Evolutionary conservation across 2,113 vertebrate genomes (phyloP).

Genomic region (Cyanocitta stelleri): DNA sequence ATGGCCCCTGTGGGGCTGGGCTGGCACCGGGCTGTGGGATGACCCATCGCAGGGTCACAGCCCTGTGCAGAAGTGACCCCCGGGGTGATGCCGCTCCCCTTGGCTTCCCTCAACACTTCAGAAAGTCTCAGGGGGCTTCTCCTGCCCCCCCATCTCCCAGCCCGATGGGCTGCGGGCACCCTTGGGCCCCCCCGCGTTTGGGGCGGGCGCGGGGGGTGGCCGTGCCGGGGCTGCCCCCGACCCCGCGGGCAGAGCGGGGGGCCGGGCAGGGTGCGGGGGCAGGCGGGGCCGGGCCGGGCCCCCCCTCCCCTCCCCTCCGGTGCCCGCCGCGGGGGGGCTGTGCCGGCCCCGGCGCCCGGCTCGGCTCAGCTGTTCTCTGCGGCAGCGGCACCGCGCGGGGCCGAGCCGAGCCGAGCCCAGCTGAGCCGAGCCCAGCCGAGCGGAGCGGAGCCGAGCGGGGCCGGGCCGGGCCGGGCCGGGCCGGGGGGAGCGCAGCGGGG

Average conservation of each 20-base stretch:
- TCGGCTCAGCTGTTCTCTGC: too few species aligned
- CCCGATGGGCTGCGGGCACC: not conserved
- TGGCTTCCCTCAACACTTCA: rapidly evolving
- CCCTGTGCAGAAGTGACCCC: not conserved
- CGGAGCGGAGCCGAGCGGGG: too few species aligned
- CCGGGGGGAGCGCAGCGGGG: too few species aligned
- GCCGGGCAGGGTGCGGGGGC: not conserved
- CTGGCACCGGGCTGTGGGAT: rapidly evolving
- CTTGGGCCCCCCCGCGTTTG: not conserved
- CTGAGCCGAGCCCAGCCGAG: too few species aligned
- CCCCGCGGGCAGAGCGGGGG: not conserved
- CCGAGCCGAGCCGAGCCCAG: too few species aligned
- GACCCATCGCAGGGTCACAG: not conserved
- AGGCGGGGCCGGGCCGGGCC: not conserved
- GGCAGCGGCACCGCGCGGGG: too few species aligned
- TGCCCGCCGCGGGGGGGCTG: too few species aligned
- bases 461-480: too few species aligned
- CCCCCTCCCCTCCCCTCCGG: not conserved
- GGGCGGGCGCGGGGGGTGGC: not conserved
- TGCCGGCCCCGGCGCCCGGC: too few species aligned
- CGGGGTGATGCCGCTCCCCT: not conserved
- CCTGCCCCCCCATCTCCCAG: not conserved
- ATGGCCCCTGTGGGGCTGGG: not conserved
- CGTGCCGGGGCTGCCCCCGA: not conserved
- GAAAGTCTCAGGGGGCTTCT: not conserved